Percentiles rank a stretch among this genome's conserved stretches.
Conservation (phyloP, 1,140 invertebrate genomes). For the Zaprionus vittiger region DNA sequence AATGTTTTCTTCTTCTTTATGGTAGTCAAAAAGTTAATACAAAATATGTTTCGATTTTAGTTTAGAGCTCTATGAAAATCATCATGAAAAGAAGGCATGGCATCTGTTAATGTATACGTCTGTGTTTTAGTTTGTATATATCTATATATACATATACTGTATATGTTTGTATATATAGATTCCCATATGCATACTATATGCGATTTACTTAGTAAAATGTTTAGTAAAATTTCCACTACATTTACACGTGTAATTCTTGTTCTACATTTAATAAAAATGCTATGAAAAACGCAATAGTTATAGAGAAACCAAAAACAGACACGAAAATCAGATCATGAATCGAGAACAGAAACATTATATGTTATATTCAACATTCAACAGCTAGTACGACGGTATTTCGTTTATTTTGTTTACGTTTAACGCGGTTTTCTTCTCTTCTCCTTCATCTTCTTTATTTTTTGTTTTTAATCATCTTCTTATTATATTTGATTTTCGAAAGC, state of each 20-base stretch:
- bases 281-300: conserved; percentile 15
- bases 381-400: conserved; percentile 46
- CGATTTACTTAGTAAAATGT: conserved; percentile 38
- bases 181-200: conserved; percentile 12
- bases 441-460: not conserved
- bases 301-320: not conserved
- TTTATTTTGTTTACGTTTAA: conserved; percentile 27
- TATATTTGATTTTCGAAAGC: conserved; percentile 33
- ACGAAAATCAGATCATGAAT: not conserved
- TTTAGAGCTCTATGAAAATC: conserved; percentile 57
- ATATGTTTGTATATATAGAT: conserved; percentile 5
- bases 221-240: conserved; percentile 50
- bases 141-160: conserved; percentile 11
- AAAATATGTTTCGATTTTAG: conserved; percentile 69
- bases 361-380: conserved; percentile 48
- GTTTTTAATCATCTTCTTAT: conserved; percentile 20
- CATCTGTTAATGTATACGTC: conserved; percentile 25
- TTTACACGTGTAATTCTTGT: conserved; percentile 18
- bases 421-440: conserved; percentile 6
- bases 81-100: conserved; percentile 57
- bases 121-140: conserved; percentile 5
- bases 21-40: conserved; percentile 75
- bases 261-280: conserved; percentile 24
- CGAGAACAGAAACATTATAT: conserved; percentile 14
- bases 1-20: conserved; percentile 16